A percentile compares a stretch with the other conserved stretches of the same genome.
Evolutionary conservation across 2,113 vertebrate species (phyloP).

Genomic region (Proteles cristata): DNA sequence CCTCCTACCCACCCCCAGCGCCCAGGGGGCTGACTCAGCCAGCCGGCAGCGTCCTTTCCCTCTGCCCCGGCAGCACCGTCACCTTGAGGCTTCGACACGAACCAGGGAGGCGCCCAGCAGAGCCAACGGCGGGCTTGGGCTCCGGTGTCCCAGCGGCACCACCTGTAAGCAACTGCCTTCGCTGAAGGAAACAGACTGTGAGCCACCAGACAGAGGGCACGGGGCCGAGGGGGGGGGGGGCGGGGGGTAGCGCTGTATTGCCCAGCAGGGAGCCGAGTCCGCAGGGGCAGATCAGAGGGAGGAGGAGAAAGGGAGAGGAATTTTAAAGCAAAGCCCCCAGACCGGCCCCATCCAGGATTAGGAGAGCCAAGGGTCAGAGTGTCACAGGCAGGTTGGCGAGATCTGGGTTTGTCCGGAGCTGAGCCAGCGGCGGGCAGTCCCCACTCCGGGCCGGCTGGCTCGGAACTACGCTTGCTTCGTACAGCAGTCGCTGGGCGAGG

Average conservation of each 20-base stretch:
- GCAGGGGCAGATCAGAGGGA: background rate
- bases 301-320: background rate
- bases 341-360: too few species aligned
- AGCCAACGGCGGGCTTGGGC: background rate
- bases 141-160: background rate
- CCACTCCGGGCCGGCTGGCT: accelerated
- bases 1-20: background rate
- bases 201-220: background rate
- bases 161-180: background rate
- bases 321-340: background rate
- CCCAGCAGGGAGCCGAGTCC: background rate
- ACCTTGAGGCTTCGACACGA: background rate
- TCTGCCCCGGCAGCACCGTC: too few species aligned
- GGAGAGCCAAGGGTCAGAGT: background rate
- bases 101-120: background rate
- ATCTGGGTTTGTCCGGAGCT: background rate
- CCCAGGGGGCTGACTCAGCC: accelerated
- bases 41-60: background rate
- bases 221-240: too few species aligned
- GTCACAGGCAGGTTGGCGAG: too few species aligned
- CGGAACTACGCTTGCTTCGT: accelerated
- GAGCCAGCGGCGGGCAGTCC: background rate
- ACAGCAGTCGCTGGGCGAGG: accelerated
- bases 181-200: background rate
- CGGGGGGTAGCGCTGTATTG: too few species aligned